Conservation (phyloP, 2,113 vertebrate genomes). For the Xenopus laevis region DNA sequence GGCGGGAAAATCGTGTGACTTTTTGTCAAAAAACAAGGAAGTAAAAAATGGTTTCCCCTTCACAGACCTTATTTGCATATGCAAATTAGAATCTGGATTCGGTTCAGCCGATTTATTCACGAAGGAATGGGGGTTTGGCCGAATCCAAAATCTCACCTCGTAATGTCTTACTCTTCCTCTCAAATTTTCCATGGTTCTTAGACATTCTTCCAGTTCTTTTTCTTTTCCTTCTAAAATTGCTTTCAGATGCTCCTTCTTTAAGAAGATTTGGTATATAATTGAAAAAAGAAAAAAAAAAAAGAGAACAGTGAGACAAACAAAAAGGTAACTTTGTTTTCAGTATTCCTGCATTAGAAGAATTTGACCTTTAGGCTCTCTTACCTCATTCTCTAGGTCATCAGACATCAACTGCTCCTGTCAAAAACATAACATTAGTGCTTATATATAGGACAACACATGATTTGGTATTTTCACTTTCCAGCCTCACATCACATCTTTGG, state of each 20-base stretch:
- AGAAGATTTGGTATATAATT: constrained; percentile 27
- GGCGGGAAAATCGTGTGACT: too few species aligned
- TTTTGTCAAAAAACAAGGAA: too few species aligned
- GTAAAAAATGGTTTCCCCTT: too few species aligned
- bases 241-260: constrained; percentile 84
- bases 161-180: constrained; percentile 81
- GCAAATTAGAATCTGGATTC: too few species aligned
- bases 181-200: constrained; percentile 78
- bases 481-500: too few species aligned
- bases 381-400: constrained; percentile 86
- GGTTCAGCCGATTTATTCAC: too few species aligned
- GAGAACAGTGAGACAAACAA: neutral
- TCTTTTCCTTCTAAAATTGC: constrained; percentile 70
- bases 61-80: too few species aligned
- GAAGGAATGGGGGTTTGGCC: too few species aligned
- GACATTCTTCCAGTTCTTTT: constrained; percentile 84
- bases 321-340: neutral
- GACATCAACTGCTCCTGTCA: constrained; percentile 81
- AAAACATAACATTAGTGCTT: neutral
- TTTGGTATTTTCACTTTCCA: too few species aligned
- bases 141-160: too few species aligned
- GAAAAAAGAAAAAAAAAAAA: constrained; percentile 6
- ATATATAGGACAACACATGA: too few species aligned
- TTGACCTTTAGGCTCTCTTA: constrained; percentile 47
- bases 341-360: neutral